phyloP scores from a whole-genome alignment of 2,797 vertebrate species.

The Cottoperca gobio region DNA sequence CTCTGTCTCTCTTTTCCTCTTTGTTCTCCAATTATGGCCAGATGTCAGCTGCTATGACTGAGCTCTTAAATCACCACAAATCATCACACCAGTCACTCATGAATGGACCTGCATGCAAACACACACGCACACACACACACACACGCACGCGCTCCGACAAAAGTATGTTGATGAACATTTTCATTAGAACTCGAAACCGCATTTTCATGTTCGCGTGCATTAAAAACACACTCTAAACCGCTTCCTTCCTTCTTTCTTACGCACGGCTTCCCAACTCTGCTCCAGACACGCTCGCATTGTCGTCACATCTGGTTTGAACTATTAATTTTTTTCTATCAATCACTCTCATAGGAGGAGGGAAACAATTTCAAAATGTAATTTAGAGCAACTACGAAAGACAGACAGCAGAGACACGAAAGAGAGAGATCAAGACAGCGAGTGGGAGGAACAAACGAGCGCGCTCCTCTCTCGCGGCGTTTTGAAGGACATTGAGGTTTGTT shows the following conservation, averaged over 20 bases:
- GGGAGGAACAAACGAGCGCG: conserved; percentile 25
- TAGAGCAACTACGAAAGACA: conserved; percentile 9
- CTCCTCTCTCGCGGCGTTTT: conserved; percentile 3
- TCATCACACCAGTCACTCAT: conserved; percentile 75
- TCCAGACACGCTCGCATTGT: conserved; percentile 75
- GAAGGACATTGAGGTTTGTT: conserved; percentile 48
- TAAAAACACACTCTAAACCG: conserved; percentile 34
- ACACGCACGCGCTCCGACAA: conserved; percentile 9
- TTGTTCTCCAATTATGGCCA: conserved; percentile 79
- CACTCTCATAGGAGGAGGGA: conserved; percentile 22
- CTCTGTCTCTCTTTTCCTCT: conserved; percentile 32
- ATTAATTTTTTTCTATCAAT: conserved; percentile 60
- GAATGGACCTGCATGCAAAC: conserved; percentile 21
- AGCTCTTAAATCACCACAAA: conserved; percentile 82
- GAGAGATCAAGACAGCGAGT: not conserved
- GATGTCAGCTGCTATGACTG: conserved; percentile 85
- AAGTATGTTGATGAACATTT: conserved; percentile 12
- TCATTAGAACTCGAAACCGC: conserved; percentile 19
- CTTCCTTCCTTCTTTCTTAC: conserved; percentile 62
- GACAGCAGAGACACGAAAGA: conserved; percentile 23
- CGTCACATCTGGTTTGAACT: conserved; percentile 69
- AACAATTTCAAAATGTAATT: conserved; percentile 23
- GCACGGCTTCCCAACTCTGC: conserved; percentile 56
- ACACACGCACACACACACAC: conserved; percentile 9
- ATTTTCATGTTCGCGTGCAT: not conserved